Evolutionary conservation across 1,140 invertebrate genomes (phyloP).

Genomic region (Polypedilum pembai): DNA sequence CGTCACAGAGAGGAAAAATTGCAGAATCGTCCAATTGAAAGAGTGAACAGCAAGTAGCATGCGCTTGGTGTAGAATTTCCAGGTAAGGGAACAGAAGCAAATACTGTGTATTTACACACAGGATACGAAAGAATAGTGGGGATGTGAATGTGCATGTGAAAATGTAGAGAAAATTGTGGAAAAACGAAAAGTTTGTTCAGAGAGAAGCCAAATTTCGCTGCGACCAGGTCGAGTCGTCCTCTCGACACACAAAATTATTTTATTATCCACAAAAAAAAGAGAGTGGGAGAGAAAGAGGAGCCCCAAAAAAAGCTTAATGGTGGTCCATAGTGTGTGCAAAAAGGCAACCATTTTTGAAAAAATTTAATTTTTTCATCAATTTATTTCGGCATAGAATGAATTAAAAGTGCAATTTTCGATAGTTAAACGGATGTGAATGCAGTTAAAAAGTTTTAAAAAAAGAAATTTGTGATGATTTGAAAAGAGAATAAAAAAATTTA

Average conservation of each 20-base stretch:
- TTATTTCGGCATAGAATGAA: conserved; percentile 1
- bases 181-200: neutral
- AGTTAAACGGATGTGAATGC: neutral
- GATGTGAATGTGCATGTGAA: neutral
- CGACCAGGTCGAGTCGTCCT: conserved; percentile 25
- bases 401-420: neutral
- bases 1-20: neutral
- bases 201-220: conserved; percentile 21
- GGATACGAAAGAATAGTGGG: neutral
- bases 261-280: too few relatives aligned
- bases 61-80: neutral
- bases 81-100: neutral
- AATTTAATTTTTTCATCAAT: neutral
- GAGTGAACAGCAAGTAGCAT: neutral
- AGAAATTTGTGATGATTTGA: neutral
- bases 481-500: neutral
- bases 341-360: conserved; percentile 18
- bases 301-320: conserved; percentile 16
- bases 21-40: neutral
- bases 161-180: neutral
- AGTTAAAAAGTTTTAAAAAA: neutral
- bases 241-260: neutral
- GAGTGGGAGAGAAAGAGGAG: neutral
- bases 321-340: conserved; percentile 15
- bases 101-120: neutral